Base-by-base conservation (phyloP, 37 sponge, comb jelly and placozoan species). In the Oopsacas minuta region DNA sequence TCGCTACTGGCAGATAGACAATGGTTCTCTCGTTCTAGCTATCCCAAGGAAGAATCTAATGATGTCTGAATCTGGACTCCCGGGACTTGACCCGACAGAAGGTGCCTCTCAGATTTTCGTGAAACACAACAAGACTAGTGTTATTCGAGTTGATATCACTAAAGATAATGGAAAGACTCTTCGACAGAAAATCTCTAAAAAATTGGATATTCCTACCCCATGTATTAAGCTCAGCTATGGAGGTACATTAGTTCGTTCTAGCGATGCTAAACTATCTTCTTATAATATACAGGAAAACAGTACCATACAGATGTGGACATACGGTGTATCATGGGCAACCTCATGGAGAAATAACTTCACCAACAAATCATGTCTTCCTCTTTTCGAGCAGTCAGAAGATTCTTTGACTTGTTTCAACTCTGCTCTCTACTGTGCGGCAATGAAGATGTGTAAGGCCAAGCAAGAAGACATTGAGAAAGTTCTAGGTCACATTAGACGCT, bases 41-140 rank as follows among this genome's bases (percentile, higher is more conserved):
- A 86, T 86, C 36, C 42, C 81, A 22, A 82, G 81, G 22, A 75
- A 37, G 39, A 53, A 85, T 36, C 30, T 85, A 28, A 35, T 23
- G 12, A 35, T 36, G 81, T 53, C 85, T 36, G 81, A 85, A 37
- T 30, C 85, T 7, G 75, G 75, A 7, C 23, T 53, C 52, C 23
- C 85, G 22, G 36, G 32, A 20, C 36, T 85, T 17, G 53, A 53
- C 36, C 85, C 85, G 0, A 5, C 22, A 23, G 36, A 17, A 28
- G 85, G 85, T 1, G 69, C 85, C n/a, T 25, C 52, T 38, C 85
- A 85, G 85, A 85, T 85, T 12, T 85, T 85, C 61, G 69, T 85
- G 1, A 85, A 53, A 37, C 15, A 37, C 36, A 35, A 36, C 12
- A 52, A 30, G 38, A 85, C 85, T 1, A 53, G 53, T 23, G 35